Percentiles rank a stretch among this genome's conserved stretches.
phyloP scores from a whole-genome alignment of 2,888 invertebrate genomes.

The Xestia sexstrigata region DNA sequence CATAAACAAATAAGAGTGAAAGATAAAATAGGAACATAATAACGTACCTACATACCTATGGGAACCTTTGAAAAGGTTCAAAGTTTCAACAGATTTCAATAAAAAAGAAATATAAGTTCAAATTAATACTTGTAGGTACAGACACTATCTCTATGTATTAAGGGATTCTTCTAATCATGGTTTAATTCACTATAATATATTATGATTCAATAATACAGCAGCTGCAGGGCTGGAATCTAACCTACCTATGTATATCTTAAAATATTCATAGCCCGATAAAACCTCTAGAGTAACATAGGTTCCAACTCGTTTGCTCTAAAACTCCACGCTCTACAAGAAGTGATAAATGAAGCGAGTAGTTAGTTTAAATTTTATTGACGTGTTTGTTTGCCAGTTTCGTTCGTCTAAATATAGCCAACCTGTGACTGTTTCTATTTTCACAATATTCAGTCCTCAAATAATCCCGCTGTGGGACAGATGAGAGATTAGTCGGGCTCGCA shows the following conservation, averaged over 20 bases:
- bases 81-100: neutral
- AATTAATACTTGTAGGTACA: too few relatives aligned
- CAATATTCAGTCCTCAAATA: constrained; percentile 40
- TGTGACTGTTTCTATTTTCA: constrained; percentile 58
- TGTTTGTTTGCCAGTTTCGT: constrained; percentile 43
- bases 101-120: too few relatives aligned
- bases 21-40: neutral
- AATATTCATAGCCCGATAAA: constrained; percentile 24
- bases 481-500: constrained; percentile 49
- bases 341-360: constrained; percentile 37
- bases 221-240: neutral
- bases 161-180: too few relatives aligned
- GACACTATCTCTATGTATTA: neutral
- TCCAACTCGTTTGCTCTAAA: constrained; percentile 24
- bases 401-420: constrained; percentile 50
- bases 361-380: constrained; percentile 36
- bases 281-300: constrained; percentile 13
- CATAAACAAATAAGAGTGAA: too few relatives aligned
- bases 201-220: neutral
- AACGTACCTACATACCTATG: neutral
- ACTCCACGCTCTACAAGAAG: constrained; percentile 33
- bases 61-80: too few relatives aligned
- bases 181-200: too few relatives aligned
- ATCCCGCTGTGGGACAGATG: constrained; percentile 41
- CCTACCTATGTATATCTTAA: neutral